Percentiles rank a stretch among this genome's conserved stretches.
Conservation (phyloP, 2,113 vertebrate species). For the Butorides virescens region DNA sequence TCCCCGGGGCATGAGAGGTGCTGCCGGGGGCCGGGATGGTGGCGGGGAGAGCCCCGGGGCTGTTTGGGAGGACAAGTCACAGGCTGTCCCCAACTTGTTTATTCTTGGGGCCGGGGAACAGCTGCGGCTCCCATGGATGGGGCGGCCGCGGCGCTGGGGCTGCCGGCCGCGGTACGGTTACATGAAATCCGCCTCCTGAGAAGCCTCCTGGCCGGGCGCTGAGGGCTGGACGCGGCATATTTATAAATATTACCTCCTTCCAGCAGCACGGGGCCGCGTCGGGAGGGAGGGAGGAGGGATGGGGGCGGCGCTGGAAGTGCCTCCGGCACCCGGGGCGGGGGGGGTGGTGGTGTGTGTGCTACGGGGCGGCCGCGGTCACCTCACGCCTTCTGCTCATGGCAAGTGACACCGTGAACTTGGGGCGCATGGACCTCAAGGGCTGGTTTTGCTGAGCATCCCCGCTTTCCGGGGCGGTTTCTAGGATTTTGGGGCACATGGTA, state of each 20-base stretch:
- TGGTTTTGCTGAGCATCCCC: neutral
- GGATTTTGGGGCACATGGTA: neutral
- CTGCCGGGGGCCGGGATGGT: neutral
- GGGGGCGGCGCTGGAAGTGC: neutral
- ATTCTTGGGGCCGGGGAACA: conserved; percentile 56
- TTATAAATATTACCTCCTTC: conserved; percentile 46
- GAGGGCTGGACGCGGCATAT: neutral
- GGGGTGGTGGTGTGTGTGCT: neutral
- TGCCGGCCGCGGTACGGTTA: neutral
- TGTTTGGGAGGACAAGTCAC: conserved; percentile 36
- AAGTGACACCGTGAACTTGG: neutral
- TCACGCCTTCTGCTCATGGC: neutral
- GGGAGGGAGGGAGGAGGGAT: neutral
- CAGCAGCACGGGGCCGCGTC: neutral
- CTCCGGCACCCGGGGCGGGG: accelerated
- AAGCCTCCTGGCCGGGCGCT: neutral
- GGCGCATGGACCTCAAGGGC: accelerated
- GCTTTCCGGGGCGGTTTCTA: accelerated
- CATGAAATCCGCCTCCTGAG: neutral
- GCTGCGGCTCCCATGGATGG: conserved; percentile 32
- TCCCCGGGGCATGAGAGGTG: neutral
- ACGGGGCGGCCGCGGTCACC: neutral
- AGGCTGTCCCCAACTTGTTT: conserved; percentile 60
- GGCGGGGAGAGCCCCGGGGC: neutral
- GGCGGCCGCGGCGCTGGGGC: neutral